Percentiles rank a stretch among this genome's conserved stretches.
Conservation (phyloP, 2,888 invertebrate species). For the Netelia fuscicornis region DNA sequence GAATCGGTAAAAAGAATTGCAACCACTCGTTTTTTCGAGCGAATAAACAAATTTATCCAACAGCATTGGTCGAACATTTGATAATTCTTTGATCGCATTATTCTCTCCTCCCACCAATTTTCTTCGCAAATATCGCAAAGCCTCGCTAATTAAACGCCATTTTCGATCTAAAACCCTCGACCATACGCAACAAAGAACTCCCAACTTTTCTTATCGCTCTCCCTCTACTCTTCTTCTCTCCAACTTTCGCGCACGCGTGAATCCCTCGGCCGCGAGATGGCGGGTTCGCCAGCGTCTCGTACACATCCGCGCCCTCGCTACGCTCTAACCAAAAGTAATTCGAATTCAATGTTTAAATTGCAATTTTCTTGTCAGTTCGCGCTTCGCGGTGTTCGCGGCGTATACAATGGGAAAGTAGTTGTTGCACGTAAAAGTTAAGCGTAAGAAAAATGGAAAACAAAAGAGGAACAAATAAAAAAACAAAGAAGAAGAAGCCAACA, state of each 20-base stretch:
- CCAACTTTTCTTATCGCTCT: too few species aligned
- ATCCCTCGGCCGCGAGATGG: background rate
- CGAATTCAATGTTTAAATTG: conserved; percentile 78
- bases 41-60: too few species aligned
- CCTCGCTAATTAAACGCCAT: too few species aligned
- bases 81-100: too few species aligned
- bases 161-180: too few species aligned
- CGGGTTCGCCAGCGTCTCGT: background rate
- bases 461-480: background rate
- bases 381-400: conserved; percentile 27
- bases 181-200: too few species aligned
- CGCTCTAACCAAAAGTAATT: conserved; percentile 69
- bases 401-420: conserved; percentile 31
- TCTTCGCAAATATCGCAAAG: too few species aligned
- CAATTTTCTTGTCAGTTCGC: conserved; percentile 70
- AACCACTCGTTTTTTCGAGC: background rate
- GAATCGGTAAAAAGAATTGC: background rate
- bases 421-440: conserved; percentile 41
- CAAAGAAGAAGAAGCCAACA: too few species aligned
- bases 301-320: conserved; percentile 50
- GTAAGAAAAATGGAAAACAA: conserved; percentile 20
- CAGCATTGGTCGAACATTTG: too few species aligned
- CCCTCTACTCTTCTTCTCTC: too few species aligned
- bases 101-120: too few species aligned
- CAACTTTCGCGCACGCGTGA: conserved; percentile 19